These are phyloP conservation scores for Eilema depressum DNA, from an alignment of 2,888 invertebrate genomes.

Conservation along the genomic window DNA sequence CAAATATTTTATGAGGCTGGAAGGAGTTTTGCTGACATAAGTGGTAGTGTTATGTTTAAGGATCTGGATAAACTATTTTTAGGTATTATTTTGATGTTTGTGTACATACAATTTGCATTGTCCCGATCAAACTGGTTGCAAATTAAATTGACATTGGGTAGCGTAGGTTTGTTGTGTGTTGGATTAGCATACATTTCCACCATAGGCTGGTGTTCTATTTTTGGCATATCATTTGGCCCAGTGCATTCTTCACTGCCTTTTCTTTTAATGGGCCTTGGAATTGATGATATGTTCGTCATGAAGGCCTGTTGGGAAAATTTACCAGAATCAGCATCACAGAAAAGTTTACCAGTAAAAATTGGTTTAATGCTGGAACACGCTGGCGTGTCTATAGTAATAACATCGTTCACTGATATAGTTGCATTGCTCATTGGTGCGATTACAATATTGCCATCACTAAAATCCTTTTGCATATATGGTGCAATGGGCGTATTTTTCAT, in stretches of 20 bases:
- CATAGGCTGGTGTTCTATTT: slow-evolving; percentile 90
- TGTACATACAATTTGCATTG: slow-evolving; percentile 91
- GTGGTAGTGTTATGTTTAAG: slow-evolving; percentile 90
- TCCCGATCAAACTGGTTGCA: slow-evolving; percentile 92
- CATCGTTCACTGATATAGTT: slow-evolving; percentile 93
- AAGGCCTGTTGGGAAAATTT: slow-evolving; percentile 92
- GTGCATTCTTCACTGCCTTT: slow-evolving; percentile 94
- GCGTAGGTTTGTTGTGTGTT: slow-evolving; percentile 90
- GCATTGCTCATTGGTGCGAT: slow-evolving; percentile 93
- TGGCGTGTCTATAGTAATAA: slow-evolving; percentile 94
- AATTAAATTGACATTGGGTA: slow-evolving; percentile 89
- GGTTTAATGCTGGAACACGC: slow-evolving; percentile 92
- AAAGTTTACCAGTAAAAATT: slow-evolving; percentile 88
- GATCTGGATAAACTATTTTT: slow-evolving; percentile 90
- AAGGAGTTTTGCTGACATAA: slow-evolving; percentile 92
- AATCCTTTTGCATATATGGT: slow-evolving; percentile 94
- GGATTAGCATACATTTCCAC: slow-evolving; percentile 91
- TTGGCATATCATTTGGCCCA: slow-evolving; percentile 92
- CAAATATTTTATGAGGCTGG: slow-evolving; percentile 87
- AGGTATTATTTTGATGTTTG: slow-evolving; percentile 90
- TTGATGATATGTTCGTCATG: slow-evolving; percentile 96
- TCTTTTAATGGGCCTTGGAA: slow-evolving; percentile 92
- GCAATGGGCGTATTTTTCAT: slow-evolving; percentile 92
- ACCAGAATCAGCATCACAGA: slow-evolving; percentile 80
- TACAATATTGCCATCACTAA: slow-evolving; percentile 92